These are phyloP conservation scores for Dendronephthya gigantea DNA, from an alignment of 64 coral and sea anemone genomes.

Conservation along the genomic window DNA sequence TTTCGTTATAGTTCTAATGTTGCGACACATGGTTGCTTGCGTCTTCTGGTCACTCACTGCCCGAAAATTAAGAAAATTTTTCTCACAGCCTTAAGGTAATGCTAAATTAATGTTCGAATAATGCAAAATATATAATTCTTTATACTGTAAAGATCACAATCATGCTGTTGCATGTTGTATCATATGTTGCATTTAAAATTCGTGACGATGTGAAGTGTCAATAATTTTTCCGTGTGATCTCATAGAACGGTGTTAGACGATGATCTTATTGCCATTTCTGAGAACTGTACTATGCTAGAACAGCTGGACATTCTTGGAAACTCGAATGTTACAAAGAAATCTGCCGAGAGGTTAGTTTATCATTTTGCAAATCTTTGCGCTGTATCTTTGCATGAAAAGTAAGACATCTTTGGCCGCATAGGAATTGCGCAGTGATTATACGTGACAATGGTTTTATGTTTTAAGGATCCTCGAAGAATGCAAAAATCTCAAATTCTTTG, in stretches of 20 bases:
- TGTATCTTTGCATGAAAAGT: neutral
- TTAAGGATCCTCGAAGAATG: constrained; percentile 51
- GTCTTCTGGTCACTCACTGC: constrained; percentile 46
- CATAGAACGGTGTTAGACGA: constrained; percentile 51
- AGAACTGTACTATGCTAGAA: constrained; percentile 67
- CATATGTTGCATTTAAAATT: too few species aligned
- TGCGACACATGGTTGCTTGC: neutral
- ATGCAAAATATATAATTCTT: neutral
- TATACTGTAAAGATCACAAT: too few species aligned
- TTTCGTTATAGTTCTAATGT: neutral
- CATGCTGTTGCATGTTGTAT: too few species aligned
- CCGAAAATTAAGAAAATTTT: constrained; percentile 77
- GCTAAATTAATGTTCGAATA: neutral
- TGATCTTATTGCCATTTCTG: constrained; percentile 50
- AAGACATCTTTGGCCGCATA: neutral
- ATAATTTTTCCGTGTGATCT: neutral
- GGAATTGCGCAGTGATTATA: neutral
- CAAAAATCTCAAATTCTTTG: constrained; percentile 50
- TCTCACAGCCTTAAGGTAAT: constrained; percentile 77
- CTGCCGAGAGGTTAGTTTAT: constrained; percentile 47
- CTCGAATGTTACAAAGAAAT: constrained; percentile 29
- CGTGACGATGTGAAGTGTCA: neutral
- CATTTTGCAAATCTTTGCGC: neutral
- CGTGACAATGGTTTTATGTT: constrained; percentile 9
- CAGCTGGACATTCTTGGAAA: constrained; percentile 88